phyloP scores from a whole-genome alignment of 2,113 vertebrate species.

The Oncorhynchus kisutch region DNA sequence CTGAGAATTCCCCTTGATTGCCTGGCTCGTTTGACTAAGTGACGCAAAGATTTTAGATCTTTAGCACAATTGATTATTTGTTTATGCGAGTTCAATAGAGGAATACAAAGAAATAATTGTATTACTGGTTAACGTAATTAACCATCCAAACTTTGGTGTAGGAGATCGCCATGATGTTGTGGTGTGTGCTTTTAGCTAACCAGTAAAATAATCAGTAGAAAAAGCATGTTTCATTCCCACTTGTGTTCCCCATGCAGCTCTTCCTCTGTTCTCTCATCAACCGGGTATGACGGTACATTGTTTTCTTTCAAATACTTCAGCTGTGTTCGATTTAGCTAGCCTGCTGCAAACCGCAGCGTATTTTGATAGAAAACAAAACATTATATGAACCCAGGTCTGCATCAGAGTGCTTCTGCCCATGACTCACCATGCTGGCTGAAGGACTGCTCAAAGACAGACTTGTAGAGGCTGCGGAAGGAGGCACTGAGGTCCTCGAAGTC shows the following conservation, averaged over 20 bases:
- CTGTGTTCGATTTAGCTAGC: not conserved
- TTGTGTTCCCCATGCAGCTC: too few species aligned
- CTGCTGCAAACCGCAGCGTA: not conserved
- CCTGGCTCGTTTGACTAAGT: slow-evolving; percentile 70
- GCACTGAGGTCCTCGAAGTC: slow-evolving; percentile 87
- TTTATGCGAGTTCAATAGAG: slow-evolving; percentile 68
- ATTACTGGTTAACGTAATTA: too few species aligned
- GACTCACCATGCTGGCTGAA: slow-evolving; percentile 82
- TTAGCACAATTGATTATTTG: slow-evolving; percentile 69
- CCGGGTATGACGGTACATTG: too few species aligned
- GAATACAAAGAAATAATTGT: not conserved
- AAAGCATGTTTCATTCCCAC: not conserved
- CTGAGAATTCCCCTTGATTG: slow-evolving; percentile 68
- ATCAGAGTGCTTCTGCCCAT: not conserved
- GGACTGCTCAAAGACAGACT: slow-evolving; percentile 85
- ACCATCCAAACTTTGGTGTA: too few species aligned
- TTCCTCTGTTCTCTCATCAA: too few species aligned
- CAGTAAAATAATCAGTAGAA: slow-evolving; percentile 27
- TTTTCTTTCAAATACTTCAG: not conserved
- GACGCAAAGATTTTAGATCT: slow-evolving; percentile 66
- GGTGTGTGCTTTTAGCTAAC: slow-evolving; percentile 41
- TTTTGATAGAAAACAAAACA: not conserved
- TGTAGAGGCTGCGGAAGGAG: slow-evolving; percentile 87
- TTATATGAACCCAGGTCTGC: not conserved
- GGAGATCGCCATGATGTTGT: too few species aligned